Conservation (phyloP, 2,113 vertebrate genomes). For the Aythya baeri region DNA sequence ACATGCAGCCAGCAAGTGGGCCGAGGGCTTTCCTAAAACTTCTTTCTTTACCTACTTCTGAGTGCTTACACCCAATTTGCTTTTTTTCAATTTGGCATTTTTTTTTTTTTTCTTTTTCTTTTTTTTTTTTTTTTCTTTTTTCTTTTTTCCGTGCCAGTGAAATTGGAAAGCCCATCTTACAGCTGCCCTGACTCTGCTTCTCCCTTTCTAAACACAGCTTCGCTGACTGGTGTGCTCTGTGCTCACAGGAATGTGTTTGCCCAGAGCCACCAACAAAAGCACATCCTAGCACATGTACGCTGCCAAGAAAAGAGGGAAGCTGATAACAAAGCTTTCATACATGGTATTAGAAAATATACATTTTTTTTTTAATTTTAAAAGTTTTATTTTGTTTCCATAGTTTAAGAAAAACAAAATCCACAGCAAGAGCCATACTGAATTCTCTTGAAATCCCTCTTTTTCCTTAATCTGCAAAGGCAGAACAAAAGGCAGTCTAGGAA, state of each 20-base stretch:
- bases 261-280: neutral
- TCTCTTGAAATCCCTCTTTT: neutral
- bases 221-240: neutral
- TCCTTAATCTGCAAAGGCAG: neutral
- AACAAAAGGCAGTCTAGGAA: neutral
- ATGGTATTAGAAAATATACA: neutral
- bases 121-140: no score
- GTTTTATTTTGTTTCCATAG: neutral
- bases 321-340: neutral
- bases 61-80: neutral
- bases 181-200: neutral
- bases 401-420: neutral
- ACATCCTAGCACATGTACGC: neutral
- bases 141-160: neutral
- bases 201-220: neutral
- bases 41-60: neutral
- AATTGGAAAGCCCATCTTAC: neutral
- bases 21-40: neutral
- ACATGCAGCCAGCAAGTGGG: neutral
- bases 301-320: neutral
- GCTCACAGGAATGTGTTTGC: neutral
- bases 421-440: neutral
- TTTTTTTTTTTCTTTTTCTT: no score
- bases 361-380: neutral
- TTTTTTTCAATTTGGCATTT: neutral